These are phyloP conservation scores for Zhengitettix transpicula DNA, from an alignment of 2,888 invertebrate genomes.

Conservation along the genomic window DNA sequence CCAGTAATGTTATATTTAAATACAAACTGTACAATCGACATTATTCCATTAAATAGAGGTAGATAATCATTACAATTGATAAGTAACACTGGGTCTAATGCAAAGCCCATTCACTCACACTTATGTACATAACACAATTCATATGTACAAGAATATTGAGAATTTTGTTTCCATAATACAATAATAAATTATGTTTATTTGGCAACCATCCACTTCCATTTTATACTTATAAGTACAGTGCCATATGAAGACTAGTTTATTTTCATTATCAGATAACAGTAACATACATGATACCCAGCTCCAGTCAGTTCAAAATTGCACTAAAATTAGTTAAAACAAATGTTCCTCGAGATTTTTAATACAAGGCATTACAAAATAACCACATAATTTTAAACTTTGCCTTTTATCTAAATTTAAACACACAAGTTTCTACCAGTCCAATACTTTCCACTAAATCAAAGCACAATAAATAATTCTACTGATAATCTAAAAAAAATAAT, in stretches of 20 bases:
- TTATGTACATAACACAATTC: not conserved
- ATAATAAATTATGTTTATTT: not conserved
- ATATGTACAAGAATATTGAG: not conserved
- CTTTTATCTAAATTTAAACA: too few relatives aligned
- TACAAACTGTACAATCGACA: not conserved
- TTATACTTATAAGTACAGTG: not conserved
- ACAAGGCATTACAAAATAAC: too few relatives aligned
- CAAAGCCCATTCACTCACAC: not conserved
- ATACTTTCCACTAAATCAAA: too few relatives aligned
- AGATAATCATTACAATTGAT: not conserved
- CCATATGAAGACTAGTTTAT: not conserved
- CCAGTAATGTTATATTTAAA: not conserved
- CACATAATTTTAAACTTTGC: too few relatives aligned
- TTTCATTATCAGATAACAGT: not conserved
- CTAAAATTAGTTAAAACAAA: not conserved
- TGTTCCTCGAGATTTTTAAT: not conserved
- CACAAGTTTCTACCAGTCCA: too few relatives aligned
- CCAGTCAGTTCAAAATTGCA: not conserved
- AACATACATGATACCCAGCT: too few relatives aligned
- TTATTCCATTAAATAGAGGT: not conserved
- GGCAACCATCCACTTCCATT: not conserved
- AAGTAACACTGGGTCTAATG: not conserved
- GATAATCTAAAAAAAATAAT: too few relatives aligned
- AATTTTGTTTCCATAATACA: not conserved
- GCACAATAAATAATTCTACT: too few relatives aligned